Evolutionary conservation across 2,113 vertebrate genomes (phyloP).

Genomic region (Sakesphorus luctuosus): DNA sequence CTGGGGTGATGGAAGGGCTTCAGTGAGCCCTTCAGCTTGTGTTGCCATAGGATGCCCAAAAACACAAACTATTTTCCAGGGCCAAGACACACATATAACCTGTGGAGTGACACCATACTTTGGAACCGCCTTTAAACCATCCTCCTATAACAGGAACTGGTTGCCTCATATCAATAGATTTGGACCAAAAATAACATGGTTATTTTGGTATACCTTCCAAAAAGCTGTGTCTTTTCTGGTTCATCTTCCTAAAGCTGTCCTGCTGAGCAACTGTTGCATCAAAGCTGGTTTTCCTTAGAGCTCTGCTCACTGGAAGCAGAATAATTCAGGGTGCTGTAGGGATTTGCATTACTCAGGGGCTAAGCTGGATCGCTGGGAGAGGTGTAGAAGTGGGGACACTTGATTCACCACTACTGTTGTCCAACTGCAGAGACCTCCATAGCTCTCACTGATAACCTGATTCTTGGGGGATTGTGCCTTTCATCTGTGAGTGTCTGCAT

Average conservation of each 20-base stretch:
- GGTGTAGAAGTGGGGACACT: not conserved
- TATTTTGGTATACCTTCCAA: conserved; percentile 12
- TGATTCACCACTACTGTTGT: not conserved
- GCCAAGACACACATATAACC: not conserved
- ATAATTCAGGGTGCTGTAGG: not conserved
- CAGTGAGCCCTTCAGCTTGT: not conserved
- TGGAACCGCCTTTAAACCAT: not conserved
- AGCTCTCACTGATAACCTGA: not conserved
- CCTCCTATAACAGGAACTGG: not conserved
- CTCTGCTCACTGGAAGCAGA: not conserved
- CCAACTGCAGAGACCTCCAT: not conserved
- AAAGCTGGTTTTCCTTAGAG: not conserved
- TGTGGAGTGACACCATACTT: not conserved
- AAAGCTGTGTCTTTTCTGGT: not conserved
- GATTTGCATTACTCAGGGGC: not conserved
- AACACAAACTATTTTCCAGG: not conserved
- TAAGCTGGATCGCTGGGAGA: not conserved
- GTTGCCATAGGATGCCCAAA: not conserved
- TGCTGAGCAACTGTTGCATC: not conserved
- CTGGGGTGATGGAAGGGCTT: not conserved
- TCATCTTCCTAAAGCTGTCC: not conserved
- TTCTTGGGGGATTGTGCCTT: not conserved
- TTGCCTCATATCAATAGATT: not conserved
- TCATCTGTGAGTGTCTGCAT: not conserved
- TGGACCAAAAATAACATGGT: not conserved